phyloP scores from a whole-genome alignment of 1,140 invertebrate genomes.

The Macrosteles quadrilineatus region DNA sequence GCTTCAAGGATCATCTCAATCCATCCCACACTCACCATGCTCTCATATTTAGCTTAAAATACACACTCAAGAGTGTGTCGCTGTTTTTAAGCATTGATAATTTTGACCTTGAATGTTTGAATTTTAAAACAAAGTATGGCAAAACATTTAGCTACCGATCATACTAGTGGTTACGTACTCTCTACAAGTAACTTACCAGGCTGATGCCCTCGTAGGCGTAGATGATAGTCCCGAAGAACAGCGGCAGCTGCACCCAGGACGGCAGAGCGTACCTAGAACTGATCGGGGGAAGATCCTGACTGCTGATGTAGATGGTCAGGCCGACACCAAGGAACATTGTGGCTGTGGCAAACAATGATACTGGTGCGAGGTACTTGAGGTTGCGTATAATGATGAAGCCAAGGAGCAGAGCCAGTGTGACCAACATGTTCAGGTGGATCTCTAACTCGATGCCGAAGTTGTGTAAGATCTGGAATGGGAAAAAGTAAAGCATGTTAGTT shows the following conservation, averaged over 20 bases:
- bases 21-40: no score
- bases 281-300: slow-evolving; percentile 35
- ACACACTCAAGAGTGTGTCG: no score
- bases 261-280: slow-evolving; percentile 27
- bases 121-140: no score
- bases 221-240: slow-evolving; percentile 87
- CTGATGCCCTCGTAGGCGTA: slow-evolving; percentile 89
- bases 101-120: no score
- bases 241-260: slow-evolving; percentile 62
- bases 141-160: no score
- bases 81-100: no score
- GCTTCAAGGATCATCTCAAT: no score
- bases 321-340: slow-evolving; percentile 70
- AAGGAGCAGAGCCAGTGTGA: slow-evolving; percentile 69
- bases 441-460: slow-evolving; percentile 59
- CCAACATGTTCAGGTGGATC: slow-evolving; percentile 70
- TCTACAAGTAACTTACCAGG: slow-evolving; percentile 59
- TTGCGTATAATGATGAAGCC: slow-evolving; percentile 76
- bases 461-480: slow-evolving; percentile 62
- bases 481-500: no score
- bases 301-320: slow-evolving; percentile 76
- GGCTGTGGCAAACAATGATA: slow-evolving; percentile 83
- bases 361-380: slow-evolving; percentile 80
- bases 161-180: no score
- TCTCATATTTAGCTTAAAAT: no score